Conservation (phyloP, 2,113 vertebrate genomes). For the Grus americana region DNA sequence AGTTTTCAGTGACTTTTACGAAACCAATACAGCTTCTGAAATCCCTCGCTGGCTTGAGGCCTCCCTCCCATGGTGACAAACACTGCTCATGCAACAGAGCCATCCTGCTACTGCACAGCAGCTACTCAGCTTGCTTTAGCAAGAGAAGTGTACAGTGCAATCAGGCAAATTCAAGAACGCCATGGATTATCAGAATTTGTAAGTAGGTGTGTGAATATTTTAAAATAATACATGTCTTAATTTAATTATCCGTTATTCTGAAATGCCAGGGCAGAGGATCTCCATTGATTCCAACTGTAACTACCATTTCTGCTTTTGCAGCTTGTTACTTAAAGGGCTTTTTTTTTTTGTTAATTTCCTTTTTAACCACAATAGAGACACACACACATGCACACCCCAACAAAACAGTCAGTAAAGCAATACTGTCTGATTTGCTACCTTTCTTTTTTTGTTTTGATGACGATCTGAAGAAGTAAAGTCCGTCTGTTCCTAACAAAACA, state of each 20-base stretch:
- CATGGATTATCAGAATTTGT: neutral
- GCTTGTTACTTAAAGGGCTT: neutral
- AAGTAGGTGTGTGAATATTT: neutral
- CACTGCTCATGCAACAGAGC: neutral
- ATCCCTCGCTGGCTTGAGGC: neutral
- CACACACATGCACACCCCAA: slow-evolving; percentile 24
- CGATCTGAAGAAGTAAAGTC: slow-evolving; percentile 90
- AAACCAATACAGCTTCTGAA: neutral
- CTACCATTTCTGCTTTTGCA: slow-evolving; percentile 72
- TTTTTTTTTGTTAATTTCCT: neutral
- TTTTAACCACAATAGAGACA: neutral
- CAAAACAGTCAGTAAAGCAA: neutral
- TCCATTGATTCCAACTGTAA: neutral
- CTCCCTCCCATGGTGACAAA: neutral
- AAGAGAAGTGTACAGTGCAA: neutral
- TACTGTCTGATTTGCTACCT: slow-evolving; percentile 77
- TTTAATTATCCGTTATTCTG: neutral
- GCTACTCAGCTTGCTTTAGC: neutral
- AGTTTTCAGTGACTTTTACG: neutral
- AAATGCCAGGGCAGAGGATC: neutral
- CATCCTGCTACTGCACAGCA: neutral
- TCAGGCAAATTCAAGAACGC: neutral
- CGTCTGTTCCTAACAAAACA: slow-evolving; percentile 85
- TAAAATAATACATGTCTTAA: neutral
- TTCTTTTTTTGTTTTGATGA: slow-evolving; percentile 93